Base-by-base conservation (phyloP, 2,888 invertebrate genomes). In the Lepidochrysops patricia region DNA sequence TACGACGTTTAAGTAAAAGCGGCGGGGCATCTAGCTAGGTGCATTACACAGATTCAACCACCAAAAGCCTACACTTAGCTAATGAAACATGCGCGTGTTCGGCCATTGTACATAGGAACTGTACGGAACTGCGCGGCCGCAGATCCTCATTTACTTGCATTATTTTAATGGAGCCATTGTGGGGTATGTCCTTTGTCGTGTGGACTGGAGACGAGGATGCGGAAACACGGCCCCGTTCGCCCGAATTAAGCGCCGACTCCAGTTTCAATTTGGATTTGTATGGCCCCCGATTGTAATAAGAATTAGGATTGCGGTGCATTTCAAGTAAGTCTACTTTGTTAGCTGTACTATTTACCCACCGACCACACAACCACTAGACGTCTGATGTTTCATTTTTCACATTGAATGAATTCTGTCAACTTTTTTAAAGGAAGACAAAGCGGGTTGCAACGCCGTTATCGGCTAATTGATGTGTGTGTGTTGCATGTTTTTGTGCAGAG, bases 11-110 rank as follows among this genome's bases (percentile, higher is more conserved):
- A 88, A 87, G 89, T 86, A 85, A 86, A 84, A 86, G 88, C 87
- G 84, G 74, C 76, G 77, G 80, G 79, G 79, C 79, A 79, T 83
- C 85, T 84, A 80, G 79, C 77, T 80, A 75, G 82, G 82, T 86
- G 84, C 85, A 86, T 84, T 84, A 87, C 88, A 84, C 82, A 84
- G 86, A 87, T 88, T 84, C 84, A 84, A 82, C 84, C 79, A 87
- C 90, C 89, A 88, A 89, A 89, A 87, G 89, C 88, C 85, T 84
- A 86, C 89, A 90, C 89, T 90, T 89, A 90, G 89, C 90, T 89
- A 89, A 90, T 90, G 89, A 90, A 90, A 89, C 89, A 89, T 89
- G 89, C 88, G 80, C 82, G 86, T 84, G 79, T 83, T 72, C 65
- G 62, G 71, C 75, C 72, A 85, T 86, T 83, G 84, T 86, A n/a